phyloP scores from a whole-genome alignment of 2,113 vertebrate genomes.

The Pandion haliaetus region DNA sequence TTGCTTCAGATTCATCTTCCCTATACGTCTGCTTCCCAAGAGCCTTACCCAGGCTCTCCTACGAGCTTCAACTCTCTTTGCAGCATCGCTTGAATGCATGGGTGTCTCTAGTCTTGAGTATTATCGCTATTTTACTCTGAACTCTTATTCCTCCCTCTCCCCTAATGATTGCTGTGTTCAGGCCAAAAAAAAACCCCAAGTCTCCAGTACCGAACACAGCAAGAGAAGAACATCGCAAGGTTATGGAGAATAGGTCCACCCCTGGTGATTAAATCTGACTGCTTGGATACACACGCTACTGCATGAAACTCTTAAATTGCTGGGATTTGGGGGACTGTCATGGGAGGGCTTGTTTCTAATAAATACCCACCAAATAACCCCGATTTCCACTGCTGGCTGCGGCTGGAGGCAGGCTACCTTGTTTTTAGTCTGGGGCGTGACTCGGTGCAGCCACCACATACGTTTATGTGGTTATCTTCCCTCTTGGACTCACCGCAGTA shows the following conservation, averaged over 20 bases:
- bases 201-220: background rate
- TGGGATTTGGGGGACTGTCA: background rate
- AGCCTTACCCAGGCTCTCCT: background rate
- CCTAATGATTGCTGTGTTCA: background rate
- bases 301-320: background rate
- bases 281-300: fast-evolving
- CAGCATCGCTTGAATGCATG: fast-evolving
- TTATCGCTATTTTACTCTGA: background rate
- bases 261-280: background rate
- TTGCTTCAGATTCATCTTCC: background rate
- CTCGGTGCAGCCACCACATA: fast-evolving
- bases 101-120: background rate
- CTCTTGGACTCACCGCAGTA: fast-evolving
- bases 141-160: background rate
- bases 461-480: fast-evolving
- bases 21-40: fast-evolving
- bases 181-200: fast-evolving
- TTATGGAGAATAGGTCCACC: background rate
- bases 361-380: background rate
- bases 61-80: background rate
- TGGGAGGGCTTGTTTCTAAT: background rate
- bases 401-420: background rate
- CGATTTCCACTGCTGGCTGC: background rate
- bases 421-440: background rate
- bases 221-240: background rate